Percentiles rank a stretch among this genome's conserved stretches.
phyloP scores from a whole-genome alignment of 2,797 vertebrate genomes.

The Spinus olivaceus region DNA sequence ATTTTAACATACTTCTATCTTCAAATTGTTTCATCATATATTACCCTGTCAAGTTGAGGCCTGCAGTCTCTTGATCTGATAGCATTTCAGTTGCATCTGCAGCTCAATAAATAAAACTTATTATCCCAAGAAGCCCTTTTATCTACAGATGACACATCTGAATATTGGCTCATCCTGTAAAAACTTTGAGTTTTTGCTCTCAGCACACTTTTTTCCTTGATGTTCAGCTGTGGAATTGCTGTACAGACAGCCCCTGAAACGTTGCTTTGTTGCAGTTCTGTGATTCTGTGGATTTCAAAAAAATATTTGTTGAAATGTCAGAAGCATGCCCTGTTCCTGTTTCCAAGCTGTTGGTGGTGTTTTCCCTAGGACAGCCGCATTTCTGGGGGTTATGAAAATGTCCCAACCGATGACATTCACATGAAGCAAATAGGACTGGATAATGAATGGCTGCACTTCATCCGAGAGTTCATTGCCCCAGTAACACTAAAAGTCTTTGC shows the following conservation, averaged over 20 bases:
- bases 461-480: constrained; percentile 94
- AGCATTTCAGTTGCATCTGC: neutral
- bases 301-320: neutral
- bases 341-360: constrained; percentile 16
- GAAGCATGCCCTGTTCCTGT: neutral
- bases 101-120: neutral
- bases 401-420: constrained; percentile 97
- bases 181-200: neutral
- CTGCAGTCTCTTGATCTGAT: neutral
- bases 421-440: constrained; percentile 93
- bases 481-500: constrained; percentile 95
- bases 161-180: neutral
- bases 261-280: neutral
- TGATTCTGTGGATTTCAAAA: neutral
- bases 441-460: constrained; percentile 96
- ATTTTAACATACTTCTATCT: neutral
- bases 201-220: neutral
- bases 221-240: neutral
- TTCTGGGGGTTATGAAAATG: constrained; percentile 94
- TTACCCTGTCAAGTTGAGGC: neutral
- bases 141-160: neutral
- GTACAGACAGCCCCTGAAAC: neutral
- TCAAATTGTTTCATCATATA: neutral
- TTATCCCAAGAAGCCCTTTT: neutral
- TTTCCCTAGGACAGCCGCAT: constrained; percentile 89